Base-by-base conservation (phyloP, 2,888 invertebrate genomes). In the Melanchra persicariae region DNA sequence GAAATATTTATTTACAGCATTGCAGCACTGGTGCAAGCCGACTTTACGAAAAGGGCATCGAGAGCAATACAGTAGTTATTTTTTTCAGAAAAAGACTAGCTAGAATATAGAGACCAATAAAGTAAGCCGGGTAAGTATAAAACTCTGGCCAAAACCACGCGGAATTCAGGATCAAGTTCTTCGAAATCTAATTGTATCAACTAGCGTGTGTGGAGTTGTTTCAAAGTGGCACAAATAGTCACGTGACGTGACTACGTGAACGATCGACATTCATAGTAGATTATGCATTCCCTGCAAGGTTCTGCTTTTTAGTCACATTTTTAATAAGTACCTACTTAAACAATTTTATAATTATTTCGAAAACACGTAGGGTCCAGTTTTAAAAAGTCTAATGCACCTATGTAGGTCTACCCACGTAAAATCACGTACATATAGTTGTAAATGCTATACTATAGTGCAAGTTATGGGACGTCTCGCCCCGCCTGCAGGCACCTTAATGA, bases 401-500 rank as follows among this genome's bases (percentile, higher is more conserved):
- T 51, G 22, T 24, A 49, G 7, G 0, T 43, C 1, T 43, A 43
- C 15, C 17, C 8, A 19, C 7, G 6, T 61, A 59, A 54, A 73
- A 30, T 26, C 7, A 49, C 1, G 17, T 5, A 47, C 40, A 54
- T 30, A 55, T 62, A n/a, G 22, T 26, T 37, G 17, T 24, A 45
- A 57, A 45, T 47, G 10, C 12, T 66, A 45, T 22, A 68, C 22
- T 54, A 34, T 22, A 19, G 30, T 52, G 51, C 59, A 51, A 69
- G 51, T 59, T 65, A 58, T 40, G 24, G 9, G 19, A 71, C 9
- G 22, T 30, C 62, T 66, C 51, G 51, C 57, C 47, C 51, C 40
- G 74, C 68, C 74, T 51, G 54, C 60, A 51, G 49, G 58, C 49
- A 69, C 54, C 51, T 52, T 66, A 74, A 74, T 69, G 74, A 66